Percentiles rank a stretch among this genome's conserved stretches.
phyloP scores from a whole-genome alignment of 2,113 vertebrate species.

The Myotis brandtii region DNA sequence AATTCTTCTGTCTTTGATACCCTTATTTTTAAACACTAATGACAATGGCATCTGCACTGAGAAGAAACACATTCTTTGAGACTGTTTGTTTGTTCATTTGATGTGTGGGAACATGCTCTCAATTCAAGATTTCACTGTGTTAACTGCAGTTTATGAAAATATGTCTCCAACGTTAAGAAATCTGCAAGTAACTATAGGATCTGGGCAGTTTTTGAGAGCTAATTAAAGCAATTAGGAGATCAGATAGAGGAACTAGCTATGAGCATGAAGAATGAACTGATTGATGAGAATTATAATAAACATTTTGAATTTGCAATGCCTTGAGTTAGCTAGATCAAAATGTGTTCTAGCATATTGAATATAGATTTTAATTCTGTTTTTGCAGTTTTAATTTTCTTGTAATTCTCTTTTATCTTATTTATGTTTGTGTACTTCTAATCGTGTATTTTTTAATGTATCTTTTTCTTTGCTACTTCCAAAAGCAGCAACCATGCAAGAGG shows the following conservation, averaged over 20 bases:
- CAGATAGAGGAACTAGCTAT: not conserved
- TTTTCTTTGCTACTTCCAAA: not conserved
- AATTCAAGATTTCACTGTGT: not conserved
- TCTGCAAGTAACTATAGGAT: not conserved
- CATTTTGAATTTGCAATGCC: not conserved
- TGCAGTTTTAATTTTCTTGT: not conserved
- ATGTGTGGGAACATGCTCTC: not conserved
- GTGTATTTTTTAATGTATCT: not conserved
- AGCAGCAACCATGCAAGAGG: not conserved
- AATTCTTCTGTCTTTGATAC: not conserved
- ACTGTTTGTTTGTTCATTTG: not conserved
- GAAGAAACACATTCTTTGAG: not conserved
- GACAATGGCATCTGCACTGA: not conserved
- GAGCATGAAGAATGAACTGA: not conserved
- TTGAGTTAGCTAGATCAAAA: not conserved
- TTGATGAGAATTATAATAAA: not conserved
- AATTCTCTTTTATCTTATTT: not conserved
- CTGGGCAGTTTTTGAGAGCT: not conserved
- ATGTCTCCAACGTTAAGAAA: not conserved
- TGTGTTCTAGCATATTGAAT: not conserved
- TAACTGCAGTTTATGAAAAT: not conserved
- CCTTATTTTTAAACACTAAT: not conserved
- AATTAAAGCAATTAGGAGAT: conserved; percentile 21
- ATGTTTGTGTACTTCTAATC: not conserved
- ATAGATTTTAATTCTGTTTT: not conserved